A percentile compares a stretch with the other conserved stretches of the same genome.
phyloP scores from a whole-genome alignment of 2,888 invertebrate genomes.

The Drosophila pegasa region DNA sequence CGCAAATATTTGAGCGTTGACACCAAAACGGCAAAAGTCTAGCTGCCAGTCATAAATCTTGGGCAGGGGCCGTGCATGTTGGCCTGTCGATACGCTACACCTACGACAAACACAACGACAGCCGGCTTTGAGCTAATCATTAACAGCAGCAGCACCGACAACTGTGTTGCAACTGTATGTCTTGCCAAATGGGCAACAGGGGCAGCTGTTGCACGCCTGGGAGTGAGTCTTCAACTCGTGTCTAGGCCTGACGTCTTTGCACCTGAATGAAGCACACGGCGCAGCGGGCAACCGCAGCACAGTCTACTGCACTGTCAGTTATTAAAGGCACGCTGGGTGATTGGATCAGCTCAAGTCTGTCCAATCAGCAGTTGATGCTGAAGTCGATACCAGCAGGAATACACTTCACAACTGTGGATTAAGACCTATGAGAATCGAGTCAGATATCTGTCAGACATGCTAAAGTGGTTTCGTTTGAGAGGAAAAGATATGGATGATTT shows the following conservation, averaged over 20 bases:
- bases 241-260: constrained; percentile 20
- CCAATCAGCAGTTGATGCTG: constrained; percentile 7
- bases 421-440: neutral
- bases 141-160: constrained; percentile 46
- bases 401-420: too few relatives aligned
- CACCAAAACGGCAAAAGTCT: constrained; percentile 40
- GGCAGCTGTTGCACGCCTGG: constrained; percentile 57
- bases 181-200: constrained; percentile 56
- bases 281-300: constrained; percentile 24
- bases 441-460: too few relatives aligned
- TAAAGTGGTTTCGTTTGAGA: too few relatives aligned
- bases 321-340: constrained; percentile 28
- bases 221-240: constrained; percentile 43
- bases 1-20: constrained; percentile 58
- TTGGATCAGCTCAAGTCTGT: constrained; percentile 23
- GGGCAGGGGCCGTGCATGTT: constrained; percentile 40
- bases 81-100: constrained; percentile 51
- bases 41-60: constrained; percentile 67
- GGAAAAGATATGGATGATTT: too few relatives aligned
- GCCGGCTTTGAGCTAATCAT: constrained; percentile 59
- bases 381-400: neutral
- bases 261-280: constrained; percentile 13
- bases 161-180: constrained; percentile 50
- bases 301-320: constrained; percentile 1
- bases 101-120: constrained; percentile 37